Evolutionary conservation across 2,888 invertebrate genomes (phyloP).

Genomic region (Plebejus melissa): DNA sequence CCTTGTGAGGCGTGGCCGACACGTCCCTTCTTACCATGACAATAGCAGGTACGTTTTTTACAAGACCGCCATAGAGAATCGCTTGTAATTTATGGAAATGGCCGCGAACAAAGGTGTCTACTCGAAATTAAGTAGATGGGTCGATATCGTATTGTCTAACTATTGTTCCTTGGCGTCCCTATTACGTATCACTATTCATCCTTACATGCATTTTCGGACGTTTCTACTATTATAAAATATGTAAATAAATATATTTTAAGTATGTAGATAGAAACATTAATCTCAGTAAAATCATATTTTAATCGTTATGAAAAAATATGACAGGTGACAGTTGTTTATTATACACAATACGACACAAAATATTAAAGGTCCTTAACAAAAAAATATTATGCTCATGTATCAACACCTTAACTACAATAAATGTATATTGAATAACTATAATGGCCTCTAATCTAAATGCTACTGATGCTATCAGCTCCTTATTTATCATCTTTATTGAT

Average conservation of each 20-base stretch:
- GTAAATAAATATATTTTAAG: background rate
- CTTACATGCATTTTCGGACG: background rate
- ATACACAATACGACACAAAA: background rate
- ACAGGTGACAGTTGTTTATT: background rate
- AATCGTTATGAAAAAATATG: background rate
- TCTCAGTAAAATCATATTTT: background rate
- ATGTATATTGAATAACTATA: conserved; percentile 12
- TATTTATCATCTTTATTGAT: conserved; percentile 30
- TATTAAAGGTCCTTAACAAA: background rate
- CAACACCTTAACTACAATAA: background rate
- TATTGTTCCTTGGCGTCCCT: conserved; percentile 45
- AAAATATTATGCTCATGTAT: background rate
- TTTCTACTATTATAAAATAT: background rate
- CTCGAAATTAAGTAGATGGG: conserved; percentile 76
- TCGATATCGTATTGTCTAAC: conserved; percentile 65
- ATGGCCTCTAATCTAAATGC: conserved; percentile 15
- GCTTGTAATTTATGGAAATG: conserved; percentile 76
- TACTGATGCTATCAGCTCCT: conserved; percentile 21
- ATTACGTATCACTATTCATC: background rate
- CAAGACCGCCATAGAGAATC: conserved; percentile 48
- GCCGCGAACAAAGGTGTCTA: conserved; percentile 76
- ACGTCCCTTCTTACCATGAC: conserved; percentile 71
- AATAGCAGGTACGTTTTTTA: conserved; percentile 67
- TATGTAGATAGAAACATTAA: background rate
- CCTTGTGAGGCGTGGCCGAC: conserved; percentile 57